phyloP scores from a whole-genome alignment of 2,797 vertebrate genomes.

The Sphenopsis melanotis region DNA sequence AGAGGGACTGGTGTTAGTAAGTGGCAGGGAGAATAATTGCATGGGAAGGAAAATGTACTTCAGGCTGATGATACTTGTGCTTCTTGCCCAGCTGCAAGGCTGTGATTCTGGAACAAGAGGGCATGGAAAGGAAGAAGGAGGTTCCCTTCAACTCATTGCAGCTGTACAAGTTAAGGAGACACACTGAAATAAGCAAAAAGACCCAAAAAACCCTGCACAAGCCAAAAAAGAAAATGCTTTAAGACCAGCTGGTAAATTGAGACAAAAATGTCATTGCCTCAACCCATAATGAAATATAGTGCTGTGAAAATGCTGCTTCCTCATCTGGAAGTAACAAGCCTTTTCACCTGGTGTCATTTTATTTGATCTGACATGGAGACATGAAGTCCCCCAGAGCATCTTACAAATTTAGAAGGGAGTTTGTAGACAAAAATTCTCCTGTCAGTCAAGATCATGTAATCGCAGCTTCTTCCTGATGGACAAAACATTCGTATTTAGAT shows the following conservation, averaged over 20 bases:
- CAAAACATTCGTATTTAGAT: background rate
- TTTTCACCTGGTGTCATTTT: constrained; percentile 31
- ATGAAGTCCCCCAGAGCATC: background rate
- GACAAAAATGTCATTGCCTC: constrained; percentile 24
- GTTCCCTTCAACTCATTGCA: background rate
- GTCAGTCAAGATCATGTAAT: background rate
- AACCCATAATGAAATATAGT: background rate
- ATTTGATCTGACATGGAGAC: constrained; percentile 17
- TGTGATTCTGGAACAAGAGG: background rate
- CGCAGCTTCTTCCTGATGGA: background rate
- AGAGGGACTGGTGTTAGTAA: background rate
- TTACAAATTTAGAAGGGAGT: background rate
- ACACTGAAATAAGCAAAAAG: background rate
- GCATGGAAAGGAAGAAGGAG: background rate
- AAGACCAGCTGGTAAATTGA: background rate
- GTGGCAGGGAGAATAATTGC: background rate
- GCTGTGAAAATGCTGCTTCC: background rate
- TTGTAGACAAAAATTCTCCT: constrained; percentile 8
- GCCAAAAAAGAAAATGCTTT: background rate
- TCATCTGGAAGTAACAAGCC: background rate
- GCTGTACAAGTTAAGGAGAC: background rate
- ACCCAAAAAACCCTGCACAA: background rate
- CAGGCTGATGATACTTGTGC: background rate
- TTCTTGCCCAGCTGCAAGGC: background rate
- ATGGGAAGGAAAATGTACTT: background rate